Evolutionary conservation across 23 tunicate species (phyloP), one percentile per base, ranked within the genome.

Genomic region (Aplidium turbinatum): DNA sequence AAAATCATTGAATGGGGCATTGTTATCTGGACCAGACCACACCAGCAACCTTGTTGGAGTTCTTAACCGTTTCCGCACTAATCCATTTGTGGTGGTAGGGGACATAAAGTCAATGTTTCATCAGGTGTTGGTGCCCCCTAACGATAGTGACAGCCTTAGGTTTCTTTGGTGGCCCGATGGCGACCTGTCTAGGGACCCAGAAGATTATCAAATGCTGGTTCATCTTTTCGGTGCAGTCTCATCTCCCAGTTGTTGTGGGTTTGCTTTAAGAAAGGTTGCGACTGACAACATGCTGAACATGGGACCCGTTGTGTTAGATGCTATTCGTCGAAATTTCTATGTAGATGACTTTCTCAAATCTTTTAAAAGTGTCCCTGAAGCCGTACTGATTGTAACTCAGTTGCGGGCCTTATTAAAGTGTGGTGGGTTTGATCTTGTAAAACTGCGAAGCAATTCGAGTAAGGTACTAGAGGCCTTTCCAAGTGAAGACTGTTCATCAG

Each of bases 101-200:
- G 73, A 66, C 29, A 66, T 66, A 3, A 19, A 38, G 21, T 20
- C 21, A 16, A 74, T 74, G 79, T 74, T 74, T 25, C 67, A 74
- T 30, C 66, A 74, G 26, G 68, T 57, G 3, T 3, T n/a, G 31
- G 79, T 74, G 48, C 20, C 57, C 21, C 68, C 47, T 20, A 19
- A n/a, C 4, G 79, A 74, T 32, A 34, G 58, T 7, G 4, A 58
- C 5, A 68, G 27, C 16, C 35, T 76, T n/a, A 38, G 72, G 31
- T 76, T 76, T 42, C 31, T 76, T 23, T 76, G 82, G 82, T 62
- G 82, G 82, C 70, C 56, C 1, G 72, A 76, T 30, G 82, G 57
- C 16, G 82, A 76, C 29, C 31, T 40, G 5, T 23, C 5, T 4
- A 31, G 23, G 35, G 35, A 34, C 4, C 47, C 67, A 3, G n/a